Evolutionary conservation across 92 coral and sea anemone species (phyloP), one percentile per base, ranked within the genome.

Genomic region (Plumapathes pennacea): DNA sequence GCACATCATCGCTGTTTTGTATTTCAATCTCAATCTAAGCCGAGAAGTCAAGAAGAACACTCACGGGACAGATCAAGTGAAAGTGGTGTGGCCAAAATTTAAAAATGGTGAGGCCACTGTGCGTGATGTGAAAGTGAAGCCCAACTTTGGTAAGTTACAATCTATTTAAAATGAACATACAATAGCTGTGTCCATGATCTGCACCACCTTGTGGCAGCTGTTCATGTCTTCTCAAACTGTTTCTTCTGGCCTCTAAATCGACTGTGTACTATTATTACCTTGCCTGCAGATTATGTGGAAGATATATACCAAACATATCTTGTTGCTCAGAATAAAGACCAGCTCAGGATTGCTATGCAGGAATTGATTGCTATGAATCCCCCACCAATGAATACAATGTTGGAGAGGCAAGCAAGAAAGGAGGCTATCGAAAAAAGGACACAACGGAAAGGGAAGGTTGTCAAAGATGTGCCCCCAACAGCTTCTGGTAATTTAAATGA

Each of bases 61-160:
- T 20, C 44, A 54, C 62, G 85, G 85, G 19, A 38, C 54, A 25
- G 67, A 49, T 11, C 85, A 78, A 52, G 78, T 60, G 17, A 71
- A 55, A 53, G 54, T 79, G n/a, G 73, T 57, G 20, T 79, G 59
- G 67, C 80, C 75, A 25, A 78, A 78, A 54, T 71, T 78, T 54
- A 74, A 72, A 46, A 72, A 72, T 72, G 79, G 71, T 12, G 73
- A 77, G 67, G 83, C 83, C 4, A 76, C 76, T 49, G 66, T 77
- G 26, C 50, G 72, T 18, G 60, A 70, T 67, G 83, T 76, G 46
- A 49, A 46, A 76, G 78, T 57, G 44, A 6, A 44, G 27, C 83
- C 69, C 37, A 50, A 69, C 32, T 68, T 67, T 76, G 69, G 77
- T 68, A 57, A 58, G 62, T 4, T 62, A 43, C 23, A 30, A n/a